Conservation (phyloP, 2,888 invertebrate species). For the Marasmarcha lunaedactyla region DNA sequence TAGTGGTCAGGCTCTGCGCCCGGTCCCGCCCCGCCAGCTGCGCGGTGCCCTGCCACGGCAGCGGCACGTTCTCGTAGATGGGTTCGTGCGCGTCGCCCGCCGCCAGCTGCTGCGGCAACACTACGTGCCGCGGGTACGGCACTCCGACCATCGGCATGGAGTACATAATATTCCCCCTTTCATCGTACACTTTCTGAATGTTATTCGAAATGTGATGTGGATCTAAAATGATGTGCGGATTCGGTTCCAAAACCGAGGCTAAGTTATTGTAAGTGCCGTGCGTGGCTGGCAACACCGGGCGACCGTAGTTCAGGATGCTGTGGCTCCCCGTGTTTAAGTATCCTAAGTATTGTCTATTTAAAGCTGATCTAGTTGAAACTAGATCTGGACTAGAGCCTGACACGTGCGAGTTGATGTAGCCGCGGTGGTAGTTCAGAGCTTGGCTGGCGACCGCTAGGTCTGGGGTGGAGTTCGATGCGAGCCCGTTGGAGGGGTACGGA, state of each 20-base stretch:
- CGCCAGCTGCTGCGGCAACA: constrained; percentile 60
- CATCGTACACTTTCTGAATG: constrained; percentile 73
- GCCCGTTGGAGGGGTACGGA: constrained; percentile 81
- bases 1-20: constrained; percentile 79
- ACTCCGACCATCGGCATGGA: constrained; percentile 69
- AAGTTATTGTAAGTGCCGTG: constrained; percentile 82
- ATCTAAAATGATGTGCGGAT: constrained; percentile 66
- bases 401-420: constrained; percentile 68
- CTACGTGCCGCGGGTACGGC: constrained; percentile 54
- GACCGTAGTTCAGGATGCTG: constrained; percentile 39
- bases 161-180: constrained; percentile 73
- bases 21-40: constrained; percentile 42
- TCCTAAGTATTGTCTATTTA: constrained; percentile 59
- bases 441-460: constrained; percentile 83
- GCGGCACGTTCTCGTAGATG: constrained; percentile 84
- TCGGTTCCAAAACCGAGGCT: constrained; percentile 69
- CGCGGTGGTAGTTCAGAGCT: constrained; percentile 56
- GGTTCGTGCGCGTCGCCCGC: constrained; percentile 73
- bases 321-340: constrained; percentile 38
- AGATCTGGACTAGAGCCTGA: constrained; percentile 84
- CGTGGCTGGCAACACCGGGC: constrained; percentile 52
- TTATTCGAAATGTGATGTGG: constrained; percentile 70
- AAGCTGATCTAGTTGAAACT: constrained; percentile 77
- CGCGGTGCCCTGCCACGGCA: constrained; percentile 71
- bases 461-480: constrained; percentile 87